Evolutionary conservation across 2,797 vertebrate genomes (phyloP).

Genomic region (Sebastes hopkinsi): DNA sequence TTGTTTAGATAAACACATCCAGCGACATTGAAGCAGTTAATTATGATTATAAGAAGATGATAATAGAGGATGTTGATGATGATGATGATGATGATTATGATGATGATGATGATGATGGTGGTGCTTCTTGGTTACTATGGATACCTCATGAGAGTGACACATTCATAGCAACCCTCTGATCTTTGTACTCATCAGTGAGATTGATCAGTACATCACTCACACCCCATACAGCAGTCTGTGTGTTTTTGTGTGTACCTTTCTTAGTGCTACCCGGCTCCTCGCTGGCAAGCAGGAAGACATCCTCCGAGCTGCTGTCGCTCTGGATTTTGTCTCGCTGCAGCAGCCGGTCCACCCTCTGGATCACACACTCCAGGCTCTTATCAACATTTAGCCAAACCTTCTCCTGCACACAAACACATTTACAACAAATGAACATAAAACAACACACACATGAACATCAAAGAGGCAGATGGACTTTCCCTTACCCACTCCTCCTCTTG

Average conservation of each 20-base stretch:
- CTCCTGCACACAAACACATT: constrained; percentile 80
- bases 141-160: constrained; percentile 78
- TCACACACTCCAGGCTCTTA: constrained; percentile 98
- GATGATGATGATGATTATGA: no score
- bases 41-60: neutral
- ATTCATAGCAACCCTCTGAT: neutral
- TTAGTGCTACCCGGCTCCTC: constrained; percentile 79
- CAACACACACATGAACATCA: neutral
- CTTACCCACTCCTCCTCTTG: constrained; percentile 97
- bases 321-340: constrained; percentile 90
- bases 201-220: neutral
- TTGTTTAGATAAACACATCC: constrained; percentile 64
- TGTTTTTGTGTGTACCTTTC: constrained; percentile 89
- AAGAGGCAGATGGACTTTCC: neutral
- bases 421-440: neutral
- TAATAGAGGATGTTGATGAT: no score
- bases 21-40: neutral
- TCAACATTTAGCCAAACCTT: constrained; percentile 97
- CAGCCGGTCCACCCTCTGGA: constrained; percentile 93
- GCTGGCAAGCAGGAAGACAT: constrained; percentile 85
- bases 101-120: constrained; percentile 35
- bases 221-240: neutral
- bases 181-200: neutral
- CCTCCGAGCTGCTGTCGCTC: constrained; percentile 91
- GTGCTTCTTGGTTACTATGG: constrained; percentile 70